Base-by-base conservation (phyloP, 2,888 invertebrate species). In the Drosophila antonietae region DNA sequence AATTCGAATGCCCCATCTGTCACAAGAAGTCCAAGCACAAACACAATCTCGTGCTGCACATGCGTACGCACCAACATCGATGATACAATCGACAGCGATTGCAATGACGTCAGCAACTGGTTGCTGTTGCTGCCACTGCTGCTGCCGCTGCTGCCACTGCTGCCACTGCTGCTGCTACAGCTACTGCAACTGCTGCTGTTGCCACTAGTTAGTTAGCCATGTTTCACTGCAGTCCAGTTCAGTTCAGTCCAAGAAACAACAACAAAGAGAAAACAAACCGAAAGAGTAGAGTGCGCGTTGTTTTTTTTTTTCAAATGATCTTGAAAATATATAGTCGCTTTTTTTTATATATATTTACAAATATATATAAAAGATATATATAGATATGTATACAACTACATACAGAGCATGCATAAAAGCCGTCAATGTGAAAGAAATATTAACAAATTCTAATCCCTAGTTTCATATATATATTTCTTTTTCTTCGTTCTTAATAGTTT, bases 1-100 rank as follows among this genome's bases (percentile, higher is more conserved):
- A 94, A 82, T 95, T 95, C 89, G 94, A 94, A 75, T 95, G 95
- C 76, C 94, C 94, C 43, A 93, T 94, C 81, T 95, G 95, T 90
- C 94, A 94, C 86, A 94, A 94, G 91, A 94, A 94, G 85, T 95
- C 93, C 52, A 93, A 93, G 88, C 93, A 93, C 87, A 93, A 93
- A 92, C 93, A 93, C 80, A 93, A 93, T 89, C 91, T 93, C 80
- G 93, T 93, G 80, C 85, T 93, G 87, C 93, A 93, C 78, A 93
- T 93, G 93, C 93, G 93, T 83, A 93, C 93, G 68, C 93, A 93
- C 85, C 93, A 93, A 92, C 91, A 93, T 92, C 93, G 93, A 93
- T 93, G 93, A 93, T 93, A 92, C 86, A 90, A 88, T 91, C 90
- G 83, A 87, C 84, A 88, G 78, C 74, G 68, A 68, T 73, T 73